Base-by-base conservation (phyloP, 2,888 invertebrate species). In the Leptinotarsa peninsularis region DNA sequence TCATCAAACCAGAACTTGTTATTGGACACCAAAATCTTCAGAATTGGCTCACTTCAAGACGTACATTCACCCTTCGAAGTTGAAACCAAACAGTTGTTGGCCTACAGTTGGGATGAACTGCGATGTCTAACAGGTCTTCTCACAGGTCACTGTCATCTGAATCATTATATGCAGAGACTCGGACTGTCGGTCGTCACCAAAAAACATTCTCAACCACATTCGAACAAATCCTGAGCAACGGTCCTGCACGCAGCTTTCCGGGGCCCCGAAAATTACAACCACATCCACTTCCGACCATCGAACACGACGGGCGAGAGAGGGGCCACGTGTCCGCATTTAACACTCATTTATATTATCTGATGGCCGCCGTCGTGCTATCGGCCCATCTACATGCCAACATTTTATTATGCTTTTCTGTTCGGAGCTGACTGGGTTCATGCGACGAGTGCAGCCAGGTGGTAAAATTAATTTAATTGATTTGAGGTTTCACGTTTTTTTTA, bases 281-380 rank as follows among this genome's bases (percentile, higher is more conserved):
- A 73, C 76, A 71, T 75, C 74, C 74, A 76, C 76, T 79, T 79
- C 78, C 78, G 81, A 78, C 72, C 58, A 23, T 68, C 52, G 54
- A 49, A 71, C 75, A 67, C 71, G 80, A 73, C 79, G 77, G 77
- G 33, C 17, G n/a, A 43, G 63, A 17, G 63, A 21, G 60, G n/a
- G 63, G 79, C 80, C 84, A 83, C 84, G 84, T 82, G 83, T 83
- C 82, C 82, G 80, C 84, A 82, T 83, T 84, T 83, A 84, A 84
- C 84, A 83, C 84, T 83, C 83, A 82, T 84, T 83, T 83, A 83
- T 82, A 83, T 83, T 84, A 84, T 84, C 83, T 79, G 82, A 83
- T 83, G 81, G 80, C 43, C 58, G 58, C 75, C 77, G 78, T 73
- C 78, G 73, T 72, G 72, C 76, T 82, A 82, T 81, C 80, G 56